Evolutionary conservation across 2,113 vertebrate species (phyloP).

Genomic region (Paradoxurus hermaphroditus): DNA sequence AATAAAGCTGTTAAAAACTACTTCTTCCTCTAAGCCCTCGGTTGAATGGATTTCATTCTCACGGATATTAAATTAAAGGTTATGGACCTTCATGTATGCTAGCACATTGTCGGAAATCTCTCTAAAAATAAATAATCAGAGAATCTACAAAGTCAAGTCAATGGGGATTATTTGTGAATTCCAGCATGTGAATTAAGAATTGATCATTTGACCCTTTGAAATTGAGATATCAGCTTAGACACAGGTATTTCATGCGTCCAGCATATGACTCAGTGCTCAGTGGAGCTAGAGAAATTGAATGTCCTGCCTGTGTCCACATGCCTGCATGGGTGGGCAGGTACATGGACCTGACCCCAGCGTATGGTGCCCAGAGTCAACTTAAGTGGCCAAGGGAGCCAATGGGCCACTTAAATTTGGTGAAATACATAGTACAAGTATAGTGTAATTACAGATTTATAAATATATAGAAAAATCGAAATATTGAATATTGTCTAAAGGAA

Average conservation of each 20-base stretch:
- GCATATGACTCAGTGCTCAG: no score
- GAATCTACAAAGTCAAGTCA: background rate
- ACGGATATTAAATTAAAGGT: background rate
- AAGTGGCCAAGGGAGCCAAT: no score
- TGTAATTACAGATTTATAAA: background rate
- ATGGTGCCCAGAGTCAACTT: accelerated
- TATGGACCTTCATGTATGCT: background rate
- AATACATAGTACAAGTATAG: no score
- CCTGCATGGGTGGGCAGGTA: accelerated
- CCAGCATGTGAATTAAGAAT: accelerated
- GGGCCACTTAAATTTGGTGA: no score
- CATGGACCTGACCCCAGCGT: accelerated
- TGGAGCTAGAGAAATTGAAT: accelerated
- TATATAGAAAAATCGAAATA: background rate
- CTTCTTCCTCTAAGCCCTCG: accelerated
- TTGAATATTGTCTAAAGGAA: background rate
- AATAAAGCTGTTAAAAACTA: background rate
- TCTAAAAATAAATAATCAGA: background rate
- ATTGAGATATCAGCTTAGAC: background rate
- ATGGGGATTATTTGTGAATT: background rate
- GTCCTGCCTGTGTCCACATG: accelerated
- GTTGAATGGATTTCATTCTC: background rate
- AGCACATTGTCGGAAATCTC: background rate
- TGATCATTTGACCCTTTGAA: background rate
- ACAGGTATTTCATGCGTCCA: accelerated